phyloP scores from a whole-genome alignment of 2,888 invertebrate genomes.

The Crocallis elinguaria region DNA sequence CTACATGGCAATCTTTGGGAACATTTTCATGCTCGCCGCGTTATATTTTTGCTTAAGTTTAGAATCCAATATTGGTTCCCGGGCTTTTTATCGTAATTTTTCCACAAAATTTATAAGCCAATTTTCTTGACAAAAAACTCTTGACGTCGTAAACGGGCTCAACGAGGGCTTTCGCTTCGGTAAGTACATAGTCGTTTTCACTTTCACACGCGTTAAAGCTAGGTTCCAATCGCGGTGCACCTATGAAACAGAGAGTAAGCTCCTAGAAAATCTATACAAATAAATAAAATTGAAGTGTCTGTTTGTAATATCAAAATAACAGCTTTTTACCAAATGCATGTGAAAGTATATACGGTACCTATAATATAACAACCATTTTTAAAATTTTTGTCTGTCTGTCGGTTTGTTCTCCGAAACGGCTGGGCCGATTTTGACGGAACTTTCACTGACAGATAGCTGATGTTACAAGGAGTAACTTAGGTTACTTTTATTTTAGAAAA shows the following conservation, averaged over 20 bases:
- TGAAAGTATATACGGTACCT: too few species aligned
- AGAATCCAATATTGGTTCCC: slow-evolving; percentile 18
- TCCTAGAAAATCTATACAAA: background rate
- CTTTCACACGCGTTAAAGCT: slow-evolving; percentile 17
- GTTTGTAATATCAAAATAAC: too few species aligned
- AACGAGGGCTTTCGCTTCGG: slow-evolving; percentile 19
- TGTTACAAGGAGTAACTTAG: too few species aligned
- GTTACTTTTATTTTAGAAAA: too few species aligned
- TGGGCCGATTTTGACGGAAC: too few species aligned
- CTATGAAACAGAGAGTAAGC: background rate
- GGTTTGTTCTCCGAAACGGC: too few species aligned
- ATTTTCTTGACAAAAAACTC: slow-evolving; percentile 28
- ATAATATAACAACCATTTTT: too few species aligned
- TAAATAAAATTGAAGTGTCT: too few species aligned
- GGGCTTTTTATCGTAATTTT: slow-evolving; percentile 24
- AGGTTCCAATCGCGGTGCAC: background rate
- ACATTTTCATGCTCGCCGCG: background rate
- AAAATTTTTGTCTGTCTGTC: too few species aligned
- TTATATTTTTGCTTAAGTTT: slow-evolving; percentile 1
- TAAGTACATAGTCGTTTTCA: slow-evolving; percentile 27
- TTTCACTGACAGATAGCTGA: too few species aligned
- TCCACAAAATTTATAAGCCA: slow-evolving; percentile 29
- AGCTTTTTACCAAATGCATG: too few species aligned
- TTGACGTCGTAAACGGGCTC: slow-evolving; percentile 24
- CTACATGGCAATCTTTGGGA: background rate